A percentile compares a stretch with the other conserved stretches of the same genome.
Conservation (phyloP, 2,797 vertebrate genomes). For the Dendrocincla fuliginosa region DNA sequence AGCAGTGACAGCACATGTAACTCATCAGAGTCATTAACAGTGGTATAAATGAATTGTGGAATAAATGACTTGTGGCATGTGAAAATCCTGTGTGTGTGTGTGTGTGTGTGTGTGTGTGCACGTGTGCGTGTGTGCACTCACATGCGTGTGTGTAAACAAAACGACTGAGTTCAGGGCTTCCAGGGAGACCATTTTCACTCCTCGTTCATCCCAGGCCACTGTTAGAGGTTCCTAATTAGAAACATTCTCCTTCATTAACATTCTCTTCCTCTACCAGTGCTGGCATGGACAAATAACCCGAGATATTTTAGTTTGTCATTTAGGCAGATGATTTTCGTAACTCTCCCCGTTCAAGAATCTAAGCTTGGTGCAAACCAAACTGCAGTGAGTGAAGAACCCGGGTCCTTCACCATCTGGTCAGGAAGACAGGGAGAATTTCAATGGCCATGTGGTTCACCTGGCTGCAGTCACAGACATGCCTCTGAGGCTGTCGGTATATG, state of each 20-base stretch:
- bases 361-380: not conserved
- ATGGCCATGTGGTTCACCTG: not conserved
- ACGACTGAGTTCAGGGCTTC: slow-evolving; percentile 32
- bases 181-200: slow-evolving; percentile 38
- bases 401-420: not conserved
- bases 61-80: slow-evolving; percentile 41
- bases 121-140: not conserved
- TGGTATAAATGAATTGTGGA: slow-evolving; percentile 34
- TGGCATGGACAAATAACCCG: not conserved
- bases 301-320: not conserved
- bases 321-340: slow-evolving; percentile 7
- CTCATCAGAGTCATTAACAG: slow-evolving; percentile 46
- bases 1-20: not conserved
- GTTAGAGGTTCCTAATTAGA: slow-evolving; percentile 52
- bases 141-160: not conserved
- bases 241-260: slow-evolving; percentile 41
- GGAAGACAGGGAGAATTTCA: not conserved
- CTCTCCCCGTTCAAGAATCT: not conserved
- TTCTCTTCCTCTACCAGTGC: not conserved
- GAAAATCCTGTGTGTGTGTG: not conserved
- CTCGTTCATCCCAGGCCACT: slow-evolving; percentile 33
- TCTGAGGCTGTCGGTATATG: not conserved
- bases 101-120: not conserved
- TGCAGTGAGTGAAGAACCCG: not conserved
- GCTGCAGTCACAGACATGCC: not conserved